These are phyloP conservation scores for Chamaea fasciata DNA, from an alignment of 2,113 vertebrate genomes.

Conservation along the genomic window DNA sequence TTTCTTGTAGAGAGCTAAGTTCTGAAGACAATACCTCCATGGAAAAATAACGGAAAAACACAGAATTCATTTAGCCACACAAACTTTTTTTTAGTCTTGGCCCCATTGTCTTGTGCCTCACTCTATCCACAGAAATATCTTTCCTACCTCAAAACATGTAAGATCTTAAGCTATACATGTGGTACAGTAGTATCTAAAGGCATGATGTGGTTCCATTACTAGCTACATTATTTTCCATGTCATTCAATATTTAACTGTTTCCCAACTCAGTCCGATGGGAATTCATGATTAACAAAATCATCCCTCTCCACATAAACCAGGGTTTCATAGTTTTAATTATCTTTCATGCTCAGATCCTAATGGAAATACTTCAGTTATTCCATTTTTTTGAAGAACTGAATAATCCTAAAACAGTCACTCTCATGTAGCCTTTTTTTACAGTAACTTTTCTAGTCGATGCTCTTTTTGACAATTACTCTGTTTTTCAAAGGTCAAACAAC, in stretches of 20 bases:
- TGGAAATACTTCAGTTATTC: neutral
- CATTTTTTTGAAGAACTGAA: neutral
- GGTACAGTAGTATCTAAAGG: neutral
- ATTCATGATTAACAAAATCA: neutral
- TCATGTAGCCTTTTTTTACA: neutral
- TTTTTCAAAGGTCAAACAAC: neutral
- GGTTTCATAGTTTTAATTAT: neutral
- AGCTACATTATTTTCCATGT: neutral
- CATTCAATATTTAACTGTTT: neutral
- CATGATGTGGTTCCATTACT: neutral
- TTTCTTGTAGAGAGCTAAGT: neutral
- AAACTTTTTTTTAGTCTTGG: neutral
- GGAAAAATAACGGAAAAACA: neutral
- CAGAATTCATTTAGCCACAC: neutral
- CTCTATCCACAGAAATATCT: neutral
- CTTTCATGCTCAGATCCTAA: neutral
- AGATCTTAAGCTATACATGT: neutral
- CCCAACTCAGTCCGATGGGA: neutral
- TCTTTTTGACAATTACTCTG: neutral
- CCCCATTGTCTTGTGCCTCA: neutral
- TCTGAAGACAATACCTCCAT: neutral
- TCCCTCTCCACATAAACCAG: neutral
- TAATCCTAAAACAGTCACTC: neutral
- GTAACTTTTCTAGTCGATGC: neutral
- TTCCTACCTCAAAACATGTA: neutral